Evolutionary conservation across 2,797 vertebrate genomes (phyloP).

Genomic region (Champsocephalus gunnari): DNA sequence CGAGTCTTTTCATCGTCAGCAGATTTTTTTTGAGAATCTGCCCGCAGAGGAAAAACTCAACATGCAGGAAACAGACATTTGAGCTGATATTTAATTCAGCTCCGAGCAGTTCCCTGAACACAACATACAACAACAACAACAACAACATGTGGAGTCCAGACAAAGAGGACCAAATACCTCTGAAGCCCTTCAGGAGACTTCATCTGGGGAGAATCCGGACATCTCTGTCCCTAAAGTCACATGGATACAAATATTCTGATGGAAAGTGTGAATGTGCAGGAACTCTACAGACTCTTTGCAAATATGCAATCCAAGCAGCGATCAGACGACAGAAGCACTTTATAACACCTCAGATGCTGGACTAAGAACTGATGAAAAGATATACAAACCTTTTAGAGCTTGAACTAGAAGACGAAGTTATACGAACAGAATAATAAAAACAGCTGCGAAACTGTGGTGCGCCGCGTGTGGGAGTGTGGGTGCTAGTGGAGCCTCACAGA

Average conservation of each 20-base stretch:
- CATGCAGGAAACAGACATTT: background rate
- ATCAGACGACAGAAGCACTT: no score
- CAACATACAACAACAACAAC: no score
- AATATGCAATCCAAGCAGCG: no score
- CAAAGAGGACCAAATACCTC: background rate
- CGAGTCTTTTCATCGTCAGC: slow-evolving; percentile 1
- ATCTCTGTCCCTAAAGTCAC: background rate
- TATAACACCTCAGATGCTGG: no score
- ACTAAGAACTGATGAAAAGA: no score
- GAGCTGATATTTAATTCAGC: background rate
- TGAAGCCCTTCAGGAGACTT: background rate
- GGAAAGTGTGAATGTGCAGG: background rate
- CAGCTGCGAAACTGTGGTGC: no score
- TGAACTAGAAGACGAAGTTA: no score
- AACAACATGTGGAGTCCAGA: background rate
- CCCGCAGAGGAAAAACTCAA: background rate
- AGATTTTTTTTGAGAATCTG: background rate
- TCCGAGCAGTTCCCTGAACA: background rate
- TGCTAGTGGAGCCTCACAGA: no score
- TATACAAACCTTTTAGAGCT: no score
- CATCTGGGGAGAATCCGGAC: background rate
- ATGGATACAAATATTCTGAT: background rate
- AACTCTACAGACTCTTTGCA: no score
- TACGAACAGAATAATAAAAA: no score
- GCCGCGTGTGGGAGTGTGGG: no score